A percentile compares a stretch with the other conserved stretches of the same genome.
These are phyloP conservation scores for Neogobius melanostomus DNA, from an alignment of 2,113 vertebrate species.

Conservation along the genomic window DNA sequence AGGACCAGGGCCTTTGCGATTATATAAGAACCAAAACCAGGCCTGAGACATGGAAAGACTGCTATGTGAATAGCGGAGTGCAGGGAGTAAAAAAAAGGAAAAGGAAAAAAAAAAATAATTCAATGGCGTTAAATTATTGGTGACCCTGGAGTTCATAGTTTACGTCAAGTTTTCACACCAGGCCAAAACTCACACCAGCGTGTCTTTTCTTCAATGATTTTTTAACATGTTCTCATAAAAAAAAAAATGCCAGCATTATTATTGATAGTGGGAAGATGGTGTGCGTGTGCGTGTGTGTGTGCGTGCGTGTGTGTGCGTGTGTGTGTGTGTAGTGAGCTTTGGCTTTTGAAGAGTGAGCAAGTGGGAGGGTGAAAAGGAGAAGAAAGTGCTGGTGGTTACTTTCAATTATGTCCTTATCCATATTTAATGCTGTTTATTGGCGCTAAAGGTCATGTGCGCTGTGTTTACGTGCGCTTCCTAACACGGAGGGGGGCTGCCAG, in stretches of 20 bases:
- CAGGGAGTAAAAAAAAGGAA: too few species aligned
- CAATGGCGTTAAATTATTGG: too few species aligned
- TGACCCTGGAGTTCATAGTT: neutral
- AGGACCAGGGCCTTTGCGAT: too few species aligned
- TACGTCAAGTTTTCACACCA: neutral
- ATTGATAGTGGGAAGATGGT: slow-evolving; percentile 19
- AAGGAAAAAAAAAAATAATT: too few species aligned
- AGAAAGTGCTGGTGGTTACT: slow-evolving; percentile 70
- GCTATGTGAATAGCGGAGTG: too few species aligned
- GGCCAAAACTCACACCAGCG: slow-evolving; percentile 9
- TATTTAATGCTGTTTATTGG: slow-evolving; percentile 83
- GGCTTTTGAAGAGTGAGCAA: slow-evolving; percentile 24
- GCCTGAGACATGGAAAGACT: too few species aligned
- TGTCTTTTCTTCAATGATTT: slow-evolving; percentile 4
- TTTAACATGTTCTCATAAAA: slow-evolving; percentile 33
- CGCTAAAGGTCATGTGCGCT: slow-evolving; percentile 74
- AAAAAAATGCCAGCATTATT: slow-evolving; percentile 70
- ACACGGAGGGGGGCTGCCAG: slow-evolving; percentile 56
- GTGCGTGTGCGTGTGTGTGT: too few species aligned
- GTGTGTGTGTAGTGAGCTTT: slow-evolving; percentile 34
- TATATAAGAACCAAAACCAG: too few species aligned
- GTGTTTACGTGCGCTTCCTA: slow-evolving; percentile 71
- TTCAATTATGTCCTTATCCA: slow-evolving; percentile 82
- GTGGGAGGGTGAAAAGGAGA: slow-evolving; percentile 15
- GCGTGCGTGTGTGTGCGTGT: too few species aligned